These are phyloP conservation scores for Zosterops pallidus DNA, from an alignment of 2,113 vertebrate species.

Conservation along the genomic window DNA sequence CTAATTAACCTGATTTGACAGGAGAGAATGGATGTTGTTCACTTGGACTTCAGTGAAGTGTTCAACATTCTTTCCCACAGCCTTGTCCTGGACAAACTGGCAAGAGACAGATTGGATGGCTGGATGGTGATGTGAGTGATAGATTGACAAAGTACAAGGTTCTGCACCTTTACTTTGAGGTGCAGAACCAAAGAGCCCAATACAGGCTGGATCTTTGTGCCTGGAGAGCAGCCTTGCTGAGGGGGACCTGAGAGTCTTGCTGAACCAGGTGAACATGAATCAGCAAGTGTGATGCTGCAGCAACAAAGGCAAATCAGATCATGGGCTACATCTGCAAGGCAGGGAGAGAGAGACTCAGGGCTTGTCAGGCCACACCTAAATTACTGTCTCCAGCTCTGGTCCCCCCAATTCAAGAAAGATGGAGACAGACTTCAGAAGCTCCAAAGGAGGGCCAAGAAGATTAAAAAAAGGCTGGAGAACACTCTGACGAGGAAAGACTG, in stretches of 20 bases:
- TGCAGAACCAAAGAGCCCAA: background rate
- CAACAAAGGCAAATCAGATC: background rate
- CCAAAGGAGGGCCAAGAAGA: background rate
- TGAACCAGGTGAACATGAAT: rapidly evolving
- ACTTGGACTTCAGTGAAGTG: background rate
- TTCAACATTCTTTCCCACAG: background rate
- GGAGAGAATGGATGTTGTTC: background rate
- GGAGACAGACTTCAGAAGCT: background rate
- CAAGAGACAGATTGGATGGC: background rate
- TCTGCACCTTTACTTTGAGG: too few species aligned
- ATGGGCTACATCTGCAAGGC: background rate
- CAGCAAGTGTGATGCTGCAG: background rate
- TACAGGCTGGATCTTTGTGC: background rate
- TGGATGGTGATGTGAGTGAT: background rate
- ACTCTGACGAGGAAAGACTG: background rate
- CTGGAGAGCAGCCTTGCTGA: background rate
- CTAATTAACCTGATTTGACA: background rate
- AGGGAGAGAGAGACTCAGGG: rapidly evolving
- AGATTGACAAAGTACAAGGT: background rate
- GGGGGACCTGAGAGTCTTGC: background rate
- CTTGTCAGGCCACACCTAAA: background rate
- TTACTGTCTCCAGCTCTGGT: background rate
- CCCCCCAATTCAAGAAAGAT: background rate
- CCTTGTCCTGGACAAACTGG: background rate
- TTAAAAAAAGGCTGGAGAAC: background rate